Evolutionary conservation across 2,888 invertebrate genomes (phyloP).

Genomic region (Drosophila ezoana): DNA sequence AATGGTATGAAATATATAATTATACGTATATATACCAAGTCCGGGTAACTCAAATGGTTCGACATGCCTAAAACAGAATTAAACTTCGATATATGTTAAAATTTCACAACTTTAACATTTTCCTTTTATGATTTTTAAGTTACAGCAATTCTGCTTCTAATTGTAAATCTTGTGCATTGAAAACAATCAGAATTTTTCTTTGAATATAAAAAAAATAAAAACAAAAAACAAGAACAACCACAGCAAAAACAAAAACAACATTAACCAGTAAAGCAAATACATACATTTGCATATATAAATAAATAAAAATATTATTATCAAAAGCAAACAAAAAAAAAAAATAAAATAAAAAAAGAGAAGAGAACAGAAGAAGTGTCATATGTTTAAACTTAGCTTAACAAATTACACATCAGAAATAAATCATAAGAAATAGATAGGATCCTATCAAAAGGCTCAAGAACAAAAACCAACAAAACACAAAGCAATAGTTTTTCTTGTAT

Average conservation of each 20-base stretch:
- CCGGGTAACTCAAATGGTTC: conserved; percentile 9
- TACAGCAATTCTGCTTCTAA: conserved; percentile 85
- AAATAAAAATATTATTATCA: conserved; percentile 45
- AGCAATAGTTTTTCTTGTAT: conserved; percentile 56
- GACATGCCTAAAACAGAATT: conserved; percentile 41
- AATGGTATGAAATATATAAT: conserved; percentile 8
- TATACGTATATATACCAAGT: not conserved
- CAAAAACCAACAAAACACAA: conserved; percentile 33
- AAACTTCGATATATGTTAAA: conserved; percentile 49
- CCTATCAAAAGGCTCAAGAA: conserved; percentile 50
- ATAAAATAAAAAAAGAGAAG: not conserved
- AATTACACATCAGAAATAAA: conserved; percentile 40
- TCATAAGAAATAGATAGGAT: conserved; percentile 52
- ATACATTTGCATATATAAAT: conserved; percentile 23
- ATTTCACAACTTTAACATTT: conserved; percentile 42
- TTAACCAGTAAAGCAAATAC: conserved; percentile 32
- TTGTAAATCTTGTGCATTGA: conserved; percentile 85
- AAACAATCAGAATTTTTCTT: conserved; percentile 85
- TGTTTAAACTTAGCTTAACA: conserved; percentile 68
- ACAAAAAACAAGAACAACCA: conserved; percentile 37
- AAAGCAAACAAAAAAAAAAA: conserved; percentile 35
- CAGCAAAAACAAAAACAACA: conserved; percentile 30
- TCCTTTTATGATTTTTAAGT: conserved; percentile 83
- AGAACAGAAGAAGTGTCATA: conserved; percentile 49
- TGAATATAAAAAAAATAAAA: conserved; percentile 76